Conservation (phyloP, 2,797 vertebrate species). For the Australoheros facetus region DNA sequence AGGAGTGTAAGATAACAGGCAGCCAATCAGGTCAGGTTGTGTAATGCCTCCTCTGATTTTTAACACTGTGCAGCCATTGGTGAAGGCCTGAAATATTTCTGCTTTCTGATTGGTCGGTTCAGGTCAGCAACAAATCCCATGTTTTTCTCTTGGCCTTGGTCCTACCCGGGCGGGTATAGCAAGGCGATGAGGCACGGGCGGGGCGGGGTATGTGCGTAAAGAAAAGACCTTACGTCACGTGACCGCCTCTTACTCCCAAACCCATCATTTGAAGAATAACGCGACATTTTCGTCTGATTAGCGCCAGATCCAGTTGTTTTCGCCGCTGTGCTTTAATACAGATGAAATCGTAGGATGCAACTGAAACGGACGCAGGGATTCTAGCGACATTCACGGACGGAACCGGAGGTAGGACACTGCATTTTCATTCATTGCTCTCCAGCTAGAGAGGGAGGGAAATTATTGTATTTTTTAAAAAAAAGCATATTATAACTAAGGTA, state of each 20-base stretch:
- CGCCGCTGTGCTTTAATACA: not conserved
- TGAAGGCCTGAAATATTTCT: constrained; percentile 19
- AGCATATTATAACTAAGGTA: not conserved
- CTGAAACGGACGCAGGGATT: constrained; percentile 42
- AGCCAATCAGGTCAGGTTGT: constrained; percentile 33
- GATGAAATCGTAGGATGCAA: constrained; percentile 60
- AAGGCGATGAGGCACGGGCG: not conserved
- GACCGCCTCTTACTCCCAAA: constrained; percentile 64
- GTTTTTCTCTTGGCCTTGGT: constrained; percentile 13
- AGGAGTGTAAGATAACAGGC: not conserved
- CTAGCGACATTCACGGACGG: constrained; percentile 45
- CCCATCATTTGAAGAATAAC: constrained; percentile 52
- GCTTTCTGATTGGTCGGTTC: constrained; percentile 58
- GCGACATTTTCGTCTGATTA: constrained; percentile 24
- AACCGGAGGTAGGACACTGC: constrained; percentile 62
- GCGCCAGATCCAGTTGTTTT: not conserved
- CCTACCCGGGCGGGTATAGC: constrained; percentile 36
- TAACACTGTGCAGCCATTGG: constrained; percentile 63
- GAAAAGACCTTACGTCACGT: constrained; percentile 72
- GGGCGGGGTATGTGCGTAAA: constrained; percentile 41
- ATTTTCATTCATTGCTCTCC: constrained; percentile 50
- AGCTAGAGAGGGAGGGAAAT: not conserved
- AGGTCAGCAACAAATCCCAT: constrained; percentile 60
- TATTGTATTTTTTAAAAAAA: not conserved
- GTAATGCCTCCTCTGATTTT: constrained; percentile 21